Evolutionary conservation across 1,140 invertebrate species (phyloP), one percentile per base, ranked within the genome.

Genomic region (Ceratina japonica): DNA sequence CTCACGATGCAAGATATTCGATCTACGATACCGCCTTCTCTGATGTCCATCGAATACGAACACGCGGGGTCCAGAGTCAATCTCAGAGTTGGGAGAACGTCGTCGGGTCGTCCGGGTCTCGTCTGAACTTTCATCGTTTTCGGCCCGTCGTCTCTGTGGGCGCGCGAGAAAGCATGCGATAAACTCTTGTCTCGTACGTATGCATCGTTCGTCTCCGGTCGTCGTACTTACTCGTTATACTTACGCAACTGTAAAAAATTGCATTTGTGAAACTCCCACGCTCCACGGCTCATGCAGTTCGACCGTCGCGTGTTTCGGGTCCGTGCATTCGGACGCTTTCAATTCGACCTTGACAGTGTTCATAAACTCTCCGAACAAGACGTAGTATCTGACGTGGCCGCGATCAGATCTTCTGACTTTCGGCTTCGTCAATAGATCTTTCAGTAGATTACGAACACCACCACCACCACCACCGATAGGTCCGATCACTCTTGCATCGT

Each of bases 281-380:
- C 93, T 94, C 95, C 95, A 95, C 3, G 94, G 94, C 31, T 95
- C 94, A 62, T 94, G 90, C 10, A 96, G 84, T 83, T 94, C 94
- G 0, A 94, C 93, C 0, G 94, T 93, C 3, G 94, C 93, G 74
- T 95, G 94, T 7, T 78, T 91, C 7, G 85, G 86, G 70, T 92
- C 83, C 27, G 86, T 91, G 80, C 93, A 94, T 7, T 91, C 86
- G 1, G 91, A 72, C 7, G 72, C 74, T 79, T 86, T 84, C 1
- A 93, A 31, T 73, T 91, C 84, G 0, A 91, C 24, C 8, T 73
- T 80, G 1, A 92, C 44, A 0, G 75, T 90, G 66, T 90, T 80
- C n/a, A 79, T 80, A n/a, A 84, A 68, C 10, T 85, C 71, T 7
- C 78, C 68, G 18, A 92, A 76, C 68, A 71, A 74, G 3, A 90